phyloP scores from a whole-genome alignment of 2,888 invertebrate genomes.

The Charanyca ferruginea region DNA sequence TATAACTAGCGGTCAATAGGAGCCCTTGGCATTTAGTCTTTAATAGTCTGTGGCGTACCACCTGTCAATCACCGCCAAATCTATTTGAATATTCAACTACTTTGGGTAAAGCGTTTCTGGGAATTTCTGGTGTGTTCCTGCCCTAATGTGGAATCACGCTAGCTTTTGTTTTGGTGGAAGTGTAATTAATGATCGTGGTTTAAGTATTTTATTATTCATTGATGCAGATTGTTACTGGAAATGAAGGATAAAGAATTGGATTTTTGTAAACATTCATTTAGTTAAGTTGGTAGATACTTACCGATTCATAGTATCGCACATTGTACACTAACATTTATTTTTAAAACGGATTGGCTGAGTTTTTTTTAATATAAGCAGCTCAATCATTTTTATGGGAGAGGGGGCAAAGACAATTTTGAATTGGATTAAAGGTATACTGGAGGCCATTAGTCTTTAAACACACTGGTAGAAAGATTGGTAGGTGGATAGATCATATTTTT shows the following conservation, averaged over 20 bases:
- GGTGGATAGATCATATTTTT: too few species aligned
- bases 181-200: slow-evolving; percentile 39
- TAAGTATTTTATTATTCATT: slow-evolving; percentile 37
- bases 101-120: slow-evolving; percentile 32
- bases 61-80: slow-evolving; percentile 55
- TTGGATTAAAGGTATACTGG: too few species aligned
- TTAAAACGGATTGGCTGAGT: too few species aligned
- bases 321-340: too few species aligned
- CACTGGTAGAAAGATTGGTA: too few species aligned
- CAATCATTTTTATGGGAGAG: too few species aligned
- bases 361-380: too few species aligned
- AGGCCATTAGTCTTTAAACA: too few species aligned
- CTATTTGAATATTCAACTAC: slow-evolving; percentile 65
- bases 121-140: slow-evolving; percentile 42
- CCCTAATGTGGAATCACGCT: slow-evolving; percentile 46
- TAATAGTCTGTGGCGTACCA: slow-evolving; percentile 12
- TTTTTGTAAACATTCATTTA: slow-evolving; percentile 10
- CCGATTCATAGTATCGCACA: too few species aligned
- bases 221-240: slow-evolving; percentile 10
- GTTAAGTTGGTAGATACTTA: neutral
- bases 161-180: slow-evolving; percentile 40
- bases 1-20: slow-evolving; percentile 59
- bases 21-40: slow-evolving; percentile 67
- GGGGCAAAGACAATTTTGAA: too few species aligned
- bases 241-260: neutral